Conservation (phyloP, 2,797 vertebrate species). For the Avahi laniger region DNA sequence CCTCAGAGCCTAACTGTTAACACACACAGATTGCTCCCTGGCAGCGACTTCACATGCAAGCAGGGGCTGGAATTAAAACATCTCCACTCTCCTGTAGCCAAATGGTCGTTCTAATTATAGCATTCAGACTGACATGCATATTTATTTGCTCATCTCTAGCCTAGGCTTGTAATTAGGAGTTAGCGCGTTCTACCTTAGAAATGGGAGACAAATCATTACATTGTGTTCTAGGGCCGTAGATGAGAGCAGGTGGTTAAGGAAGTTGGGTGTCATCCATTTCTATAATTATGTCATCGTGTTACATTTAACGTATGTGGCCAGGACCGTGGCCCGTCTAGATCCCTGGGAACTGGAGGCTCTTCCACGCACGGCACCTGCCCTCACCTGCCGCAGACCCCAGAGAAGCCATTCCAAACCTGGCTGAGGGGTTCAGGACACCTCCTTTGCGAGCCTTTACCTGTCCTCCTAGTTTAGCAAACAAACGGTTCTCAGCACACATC, state of each 20-base stretch:
- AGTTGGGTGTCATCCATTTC: not conserved
- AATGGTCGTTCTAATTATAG: conserved; percentile 59
- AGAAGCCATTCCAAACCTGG: not conserved
- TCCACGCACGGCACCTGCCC: not conserved
- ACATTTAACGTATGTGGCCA: not conserved
- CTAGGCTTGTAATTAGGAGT: conserved; percentile 19
- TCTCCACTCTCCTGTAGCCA: conserved; percentile 35
- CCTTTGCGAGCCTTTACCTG: not conserved
- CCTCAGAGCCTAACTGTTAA: not conserved
- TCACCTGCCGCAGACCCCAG: not conserved
- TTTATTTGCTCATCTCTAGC: conserved; percentile 60
- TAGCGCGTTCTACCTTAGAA: not conserved
- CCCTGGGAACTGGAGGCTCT: accelerated
- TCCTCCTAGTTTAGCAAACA: not conserved
- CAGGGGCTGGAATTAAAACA: conserved; percentile 54
- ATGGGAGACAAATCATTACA: not conserved
- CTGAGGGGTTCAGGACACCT: accelerated
- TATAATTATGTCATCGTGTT: not conserved
- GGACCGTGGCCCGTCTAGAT: not conserved
- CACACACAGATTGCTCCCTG: not conserved
- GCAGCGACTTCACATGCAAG: not conserved
- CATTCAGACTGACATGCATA: not conserved
- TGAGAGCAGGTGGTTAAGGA: not conserved
- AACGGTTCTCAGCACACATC: not conserved
- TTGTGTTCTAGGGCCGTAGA: not conserved